These are phyloP conservation scores for Synergus laeviventris DNA, from an alignment of 2,888 invertebrate genomes.

Conservation along the genomic window DNA sequence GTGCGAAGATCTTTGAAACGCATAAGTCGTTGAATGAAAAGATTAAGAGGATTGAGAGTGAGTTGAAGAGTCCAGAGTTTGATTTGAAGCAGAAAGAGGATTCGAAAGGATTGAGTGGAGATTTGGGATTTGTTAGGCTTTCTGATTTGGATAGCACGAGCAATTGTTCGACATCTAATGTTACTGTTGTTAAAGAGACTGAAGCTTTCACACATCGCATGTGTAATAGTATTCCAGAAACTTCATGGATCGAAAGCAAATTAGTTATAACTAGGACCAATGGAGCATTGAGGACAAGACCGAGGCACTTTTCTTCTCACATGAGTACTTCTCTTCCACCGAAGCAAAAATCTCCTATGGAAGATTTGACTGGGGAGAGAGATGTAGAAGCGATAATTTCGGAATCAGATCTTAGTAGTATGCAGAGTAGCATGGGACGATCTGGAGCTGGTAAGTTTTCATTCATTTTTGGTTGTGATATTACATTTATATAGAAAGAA, in stretches of 20 bases:
- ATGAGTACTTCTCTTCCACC: conserved; percentile 72
- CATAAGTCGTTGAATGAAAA: conserved; percentile 70
- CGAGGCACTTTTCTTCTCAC: conserved; percentile 65
- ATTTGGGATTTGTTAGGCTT: conserved; percentile 81
- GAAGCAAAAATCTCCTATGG: conserved; percentile 71
- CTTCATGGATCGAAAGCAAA: conserved; percentile 82
- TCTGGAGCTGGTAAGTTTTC: conserved; percentile 73
- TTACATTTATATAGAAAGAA: not conserved
- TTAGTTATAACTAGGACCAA: conserved; percentile 81
- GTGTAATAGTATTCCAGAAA: conserved; percentile 84
- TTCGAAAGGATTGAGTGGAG: conserved; percentile 65
- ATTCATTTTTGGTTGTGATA: not conserved
- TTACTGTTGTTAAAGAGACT: conserved; percentile 60
- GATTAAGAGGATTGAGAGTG: conserved; percentile 70
- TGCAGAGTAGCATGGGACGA: conserved; percentile 78
- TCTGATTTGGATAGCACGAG: conserved; percentile 87
- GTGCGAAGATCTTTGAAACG: conserved; percentile 65
- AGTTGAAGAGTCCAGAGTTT: conserved; percentile 64
- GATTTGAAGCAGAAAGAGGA: conserved; percentile 49
- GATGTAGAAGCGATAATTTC: conserved; percentile 73
- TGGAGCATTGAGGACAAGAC: conserved; percentile 73
- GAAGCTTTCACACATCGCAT: conserved; percentile 78
- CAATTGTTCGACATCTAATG: conserved; percentile 69
- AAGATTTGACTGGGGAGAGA: conserved; percentile 65
- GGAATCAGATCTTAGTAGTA: conserved; percentile 77